These are phyloP conservation scores for Champsocephalus esox DNA, from an alignment of 2,797 vertebrate species.

Conservation along the genomic window DNA sequence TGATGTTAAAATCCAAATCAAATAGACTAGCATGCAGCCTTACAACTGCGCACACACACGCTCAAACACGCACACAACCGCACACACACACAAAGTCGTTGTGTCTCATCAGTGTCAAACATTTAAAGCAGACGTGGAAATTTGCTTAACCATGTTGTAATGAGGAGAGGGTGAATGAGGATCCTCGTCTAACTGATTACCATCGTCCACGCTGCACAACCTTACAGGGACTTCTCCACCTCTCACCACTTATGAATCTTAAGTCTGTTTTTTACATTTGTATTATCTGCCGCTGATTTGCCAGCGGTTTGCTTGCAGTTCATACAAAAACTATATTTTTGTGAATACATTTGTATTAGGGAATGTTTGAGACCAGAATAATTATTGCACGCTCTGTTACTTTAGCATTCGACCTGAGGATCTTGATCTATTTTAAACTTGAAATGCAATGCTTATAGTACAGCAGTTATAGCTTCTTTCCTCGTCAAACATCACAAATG, in stretches of 20 bases:
- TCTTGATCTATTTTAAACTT: constrained; percentile 28
- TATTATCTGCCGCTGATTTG: constrained; percentile 8
- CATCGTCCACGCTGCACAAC: constrained; percentile 31
- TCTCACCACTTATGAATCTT: constrained; percentile 14
- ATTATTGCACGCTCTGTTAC: neutral
- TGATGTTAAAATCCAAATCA: constrained; percentile 60
- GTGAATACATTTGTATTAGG: constrained; percentile 12
- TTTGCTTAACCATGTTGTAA: constrained; percentile 64
- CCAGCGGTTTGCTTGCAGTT: constrained; percentile 9
- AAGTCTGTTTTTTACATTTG: neutral
- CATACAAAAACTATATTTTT: constrained; percentile 17
- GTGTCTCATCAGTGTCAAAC: constrained; percentile 70
- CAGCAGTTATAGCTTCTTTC: constrained; percentile 9
- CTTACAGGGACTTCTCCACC: constrained; percentile 35
- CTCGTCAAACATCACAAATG: constrained; percentile 37
- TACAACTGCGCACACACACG: constrained; percentile 18
- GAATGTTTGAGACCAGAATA: constrained; percentile 11
- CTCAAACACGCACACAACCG: constrained; percentile 2
- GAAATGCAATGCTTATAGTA: constrained; percentile 7
- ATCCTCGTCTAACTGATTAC: constrained; percentile 62
- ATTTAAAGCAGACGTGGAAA: constrained; percentile 55
- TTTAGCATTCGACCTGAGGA: constrained; percentile 11
- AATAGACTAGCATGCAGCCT: constrained; percentile 49
- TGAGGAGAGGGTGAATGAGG: constrained; percentile 61
- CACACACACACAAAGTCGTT: constrained; percentile 29